Evolutionary conservation across 2,888 invertebrate genomes (phyloP), one percentile per base, ranked within the genome.

Genomic region (Dicyrtomina minuta): DNA sequence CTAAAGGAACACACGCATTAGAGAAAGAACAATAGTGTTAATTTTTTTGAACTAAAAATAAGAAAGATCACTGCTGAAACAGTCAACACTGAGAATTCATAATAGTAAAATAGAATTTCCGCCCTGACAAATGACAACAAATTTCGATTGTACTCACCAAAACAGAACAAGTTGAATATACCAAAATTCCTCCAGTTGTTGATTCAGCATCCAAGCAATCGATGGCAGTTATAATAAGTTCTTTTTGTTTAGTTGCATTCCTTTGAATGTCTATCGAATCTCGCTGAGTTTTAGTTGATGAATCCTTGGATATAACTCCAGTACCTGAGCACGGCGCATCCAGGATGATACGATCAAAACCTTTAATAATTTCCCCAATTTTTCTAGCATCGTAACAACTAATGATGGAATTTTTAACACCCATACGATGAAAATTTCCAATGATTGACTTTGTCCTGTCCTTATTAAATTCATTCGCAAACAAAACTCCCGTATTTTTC

Each of bases 241-340:
- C 91, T 66, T 94, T 88, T 83, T 99, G 99, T 59, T 98, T 84
- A 78, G 93, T 96, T 77, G 90, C 90, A 81, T 96, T 96, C 66
- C 93, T 87, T 80, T 93, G 91, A 66, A 98, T 89, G 81, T 97
- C 97, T 75, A 89, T 87, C 76, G 90, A 88, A 79, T 95, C 93
- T 83, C 96, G 96, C 73, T 88, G 90, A 0, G 90, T 91, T 84
- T 99, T 99, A 0, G 98, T 98, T 79, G 92, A 91, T 0, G 92
- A 93, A 84, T 99, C 99, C 84, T 99, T 99, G 27, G 96, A 90
- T 49, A 98, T 91, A 12, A 99, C 96, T 33, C 99, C 99, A 0
- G 98, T 97, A 43, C 99, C 99, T 46, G 96, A 94, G 81, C 99
- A 99, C 0, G 99, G 99, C 0, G 99, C 99, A 85, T 99, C 99